These are phyloP conservation scores for Cherax quadricarinatus DNA, from an alignment of 1,140 invertebrate species.

Conservation along the genomic window DNA sequence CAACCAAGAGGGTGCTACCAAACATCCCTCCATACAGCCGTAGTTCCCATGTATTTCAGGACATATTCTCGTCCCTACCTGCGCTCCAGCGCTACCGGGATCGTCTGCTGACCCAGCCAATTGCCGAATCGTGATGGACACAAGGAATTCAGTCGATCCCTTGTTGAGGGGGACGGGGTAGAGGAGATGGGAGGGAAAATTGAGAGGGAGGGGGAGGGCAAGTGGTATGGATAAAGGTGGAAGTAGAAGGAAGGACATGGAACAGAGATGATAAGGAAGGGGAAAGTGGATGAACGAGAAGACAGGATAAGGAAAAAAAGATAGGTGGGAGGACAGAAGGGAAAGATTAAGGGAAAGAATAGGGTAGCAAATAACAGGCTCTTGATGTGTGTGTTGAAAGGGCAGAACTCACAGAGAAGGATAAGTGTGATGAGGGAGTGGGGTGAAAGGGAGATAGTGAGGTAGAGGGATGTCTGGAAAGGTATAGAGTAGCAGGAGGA, in stretches of 20 bases:
- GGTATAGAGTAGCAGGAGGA: too few relatives aligned
- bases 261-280: neutral
- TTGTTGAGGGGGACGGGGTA: slow-evolving; percentile 7
- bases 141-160: slow-evolving; percentile 8
- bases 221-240: neutral
- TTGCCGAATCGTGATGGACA: slow-evolving; percentile 32
- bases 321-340: neutral
- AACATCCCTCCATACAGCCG: neutral
- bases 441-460: too few relatives aligned
- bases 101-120: neutral
- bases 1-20: neutral
- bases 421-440: too few relatives aligned
- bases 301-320: too few relatives aligned
- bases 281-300: neutral
- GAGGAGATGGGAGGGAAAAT: neutral
- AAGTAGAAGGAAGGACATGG: neutral
- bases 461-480: too few relatives aligned
- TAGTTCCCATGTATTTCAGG: neutral
- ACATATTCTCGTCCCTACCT: neutral
- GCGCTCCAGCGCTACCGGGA: neutral
- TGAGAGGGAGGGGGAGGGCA: neutral
- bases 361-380: too few relatives aligned
- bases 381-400: too few relatives aligned
- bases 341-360: too few relatives aligned
- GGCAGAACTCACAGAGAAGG: too few relatives aligned